Evolutionary conservation across 2,797 vertebrate species (phyloP).

Genomic region (Gadopsis marmoratus): DNA sequence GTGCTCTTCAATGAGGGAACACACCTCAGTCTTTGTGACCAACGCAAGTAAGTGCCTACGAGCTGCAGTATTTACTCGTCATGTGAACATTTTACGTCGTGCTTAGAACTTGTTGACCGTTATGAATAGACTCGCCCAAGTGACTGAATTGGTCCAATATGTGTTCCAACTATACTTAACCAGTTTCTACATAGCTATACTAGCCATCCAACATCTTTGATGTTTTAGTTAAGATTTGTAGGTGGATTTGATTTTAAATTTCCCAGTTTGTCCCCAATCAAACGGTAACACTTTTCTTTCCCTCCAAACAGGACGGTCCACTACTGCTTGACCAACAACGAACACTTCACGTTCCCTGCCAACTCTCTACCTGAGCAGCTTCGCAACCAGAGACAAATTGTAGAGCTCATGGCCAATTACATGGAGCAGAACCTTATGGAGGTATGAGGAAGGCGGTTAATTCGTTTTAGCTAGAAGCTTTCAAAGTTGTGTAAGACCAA

Average conservation of each 20-base stretch:
- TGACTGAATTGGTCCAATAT: not conserved
- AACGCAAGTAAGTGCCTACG: constrained; percentile 87
- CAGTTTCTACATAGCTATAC: not conserved
- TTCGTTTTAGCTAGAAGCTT: not conserved
- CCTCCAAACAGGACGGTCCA: constrained; percentile 88
- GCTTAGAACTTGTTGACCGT: not conserved
- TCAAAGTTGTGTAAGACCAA: not conserved
- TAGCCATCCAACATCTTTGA: too few species aligned
- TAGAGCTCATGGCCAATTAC: constrained; percentile 94
- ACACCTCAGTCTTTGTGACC: constrained; percentile 93
- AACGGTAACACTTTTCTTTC: not conserved
- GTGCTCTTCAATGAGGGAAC: constrained; percentile 98
- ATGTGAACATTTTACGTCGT: constrained; percentile 1
- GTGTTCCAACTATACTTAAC: not conserved
- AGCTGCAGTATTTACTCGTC: not conserved
- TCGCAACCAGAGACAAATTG: constrained; percentile 91
- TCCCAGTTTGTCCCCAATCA: not conserved
- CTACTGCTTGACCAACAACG: constrained; percentile 95
- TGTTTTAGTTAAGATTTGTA: not conserved
- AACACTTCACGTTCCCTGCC: constrained; percentile 91
- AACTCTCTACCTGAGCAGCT: constrained; percentile 91
- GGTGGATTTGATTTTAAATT: not conserved
- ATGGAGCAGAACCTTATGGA: constrained; percentile 99
- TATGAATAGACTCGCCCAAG: not conserved
- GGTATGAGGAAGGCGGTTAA: constrained; percentile 75